phyloP scores from a whole-genome alignment of 2,113 vertebrate genomes.

The Cebus imitator region DNA sequence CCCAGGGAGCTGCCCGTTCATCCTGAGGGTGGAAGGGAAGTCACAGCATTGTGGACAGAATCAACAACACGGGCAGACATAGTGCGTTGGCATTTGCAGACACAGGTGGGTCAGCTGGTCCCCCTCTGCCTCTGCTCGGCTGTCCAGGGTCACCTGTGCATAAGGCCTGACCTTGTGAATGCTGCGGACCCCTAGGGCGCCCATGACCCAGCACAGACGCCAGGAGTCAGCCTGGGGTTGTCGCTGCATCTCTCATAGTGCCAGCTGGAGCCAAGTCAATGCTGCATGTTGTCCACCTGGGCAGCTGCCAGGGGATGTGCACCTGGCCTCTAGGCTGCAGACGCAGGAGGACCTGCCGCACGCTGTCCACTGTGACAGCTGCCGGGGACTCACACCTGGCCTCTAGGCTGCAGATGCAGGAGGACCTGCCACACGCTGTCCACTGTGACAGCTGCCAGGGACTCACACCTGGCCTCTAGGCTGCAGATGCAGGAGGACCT shows the following conservation, averaged over 20 bases:
- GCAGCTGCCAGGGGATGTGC: accelerated
- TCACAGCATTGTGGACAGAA: not conserved
- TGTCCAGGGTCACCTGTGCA: not conserved
- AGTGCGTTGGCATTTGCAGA: not conserved
- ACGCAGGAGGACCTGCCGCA: too few species aligned
- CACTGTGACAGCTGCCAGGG: too few species aligned
- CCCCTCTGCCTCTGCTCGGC: not conserved
- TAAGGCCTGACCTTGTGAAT: too few species aligned
- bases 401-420: too few species aligned
- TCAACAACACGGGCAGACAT: not conserved
- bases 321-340: too few species aligned
- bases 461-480: accelerated
- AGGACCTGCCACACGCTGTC: too few species aligned
- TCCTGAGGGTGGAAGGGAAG: not conserved
- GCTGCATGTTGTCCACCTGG: not conserved
- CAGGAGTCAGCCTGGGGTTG: not conserved
- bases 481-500: accelerated
- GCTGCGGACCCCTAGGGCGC: not conserved
- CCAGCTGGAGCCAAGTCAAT: not conserved
- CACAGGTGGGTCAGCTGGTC: not conserved
- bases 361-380: too few species aligned
- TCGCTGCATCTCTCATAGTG: not conserved
- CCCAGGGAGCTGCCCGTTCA: not conserved
- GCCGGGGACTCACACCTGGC: accelerated
- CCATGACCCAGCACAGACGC: not conserved